phyloP scores from a whole-genome alignment of 2,888 invertebrate genomes.

The Tinea pellionella region DNA sequence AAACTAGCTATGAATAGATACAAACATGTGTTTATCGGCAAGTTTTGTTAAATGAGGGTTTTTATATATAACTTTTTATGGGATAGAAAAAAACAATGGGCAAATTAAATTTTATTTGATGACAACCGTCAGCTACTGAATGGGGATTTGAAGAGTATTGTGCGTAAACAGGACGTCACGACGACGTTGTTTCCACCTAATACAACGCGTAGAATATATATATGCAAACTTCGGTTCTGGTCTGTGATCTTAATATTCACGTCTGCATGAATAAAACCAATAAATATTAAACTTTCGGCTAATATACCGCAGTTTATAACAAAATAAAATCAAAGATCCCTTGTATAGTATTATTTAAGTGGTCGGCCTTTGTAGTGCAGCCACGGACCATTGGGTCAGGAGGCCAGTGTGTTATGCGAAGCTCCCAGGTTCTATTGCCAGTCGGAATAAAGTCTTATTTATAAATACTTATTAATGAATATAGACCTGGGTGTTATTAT shows the following conservation, averaged over 20 bases:
- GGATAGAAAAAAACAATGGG: constrained; percentile 39
- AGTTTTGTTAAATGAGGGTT: constrained; percentile 23
- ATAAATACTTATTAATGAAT: too few species aligned
- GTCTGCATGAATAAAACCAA: neutral
- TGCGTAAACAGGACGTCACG: constrained; percentile 42
- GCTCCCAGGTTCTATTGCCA: too few species aligned
- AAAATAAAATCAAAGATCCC: constrained; percentile 29
- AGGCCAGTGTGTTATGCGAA: too few species aligned
- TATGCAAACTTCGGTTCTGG: constrained; percentile 36
- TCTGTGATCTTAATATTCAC: constrained; percentile 31
- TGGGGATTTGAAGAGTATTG: constrained; percentile 23
- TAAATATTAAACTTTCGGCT: neutral
- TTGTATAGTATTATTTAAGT: too few species aligned
- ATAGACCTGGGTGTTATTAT: too few species aligned
- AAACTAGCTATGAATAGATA: constrained; percentile 54
- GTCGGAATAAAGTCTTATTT: too few species aligned
- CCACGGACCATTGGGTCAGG: too few species aligned
- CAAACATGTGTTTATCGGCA: constrained; percentile 40
- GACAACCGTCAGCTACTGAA: constrained; percentile 42
- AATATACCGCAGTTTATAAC: constrained; percentile 19
- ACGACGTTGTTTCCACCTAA: constrained; percentile 31
- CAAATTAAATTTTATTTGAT: constrained; percentile 59
- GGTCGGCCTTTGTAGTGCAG: too few species aligned
- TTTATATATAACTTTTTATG: constrained; percentile 9
- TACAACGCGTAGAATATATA: constrained; percentile 23